Conservation (phyloP, 1,140 invertebrate genomes). For the Cotesia vestalis region DNA sequence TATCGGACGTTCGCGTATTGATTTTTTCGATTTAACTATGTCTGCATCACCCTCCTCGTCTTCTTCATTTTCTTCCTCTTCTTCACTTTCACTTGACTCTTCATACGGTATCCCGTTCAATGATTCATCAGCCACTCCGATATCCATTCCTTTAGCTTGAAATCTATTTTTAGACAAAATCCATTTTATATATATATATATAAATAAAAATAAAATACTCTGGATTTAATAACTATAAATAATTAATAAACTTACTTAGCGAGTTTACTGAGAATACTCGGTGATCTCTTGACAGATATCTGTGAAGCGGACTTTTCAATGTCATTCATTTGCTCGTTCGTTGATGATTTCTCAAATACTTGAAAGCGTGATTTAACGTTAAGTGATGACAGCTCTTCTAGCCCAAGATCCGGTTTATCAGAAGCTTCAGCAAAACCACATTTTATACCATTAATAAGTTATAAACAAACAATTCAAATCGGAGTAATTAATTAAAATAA, state of each 20-base stretch:
- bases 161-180: constrained; percentile 66
- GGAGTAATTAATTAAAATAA: neutral
- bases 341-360: constrained; percentile 77
- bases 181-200: neutral
- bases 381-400: constrained; percentile 82
- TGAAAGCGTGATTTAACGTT: constrained; percentile 89
- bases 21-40: constrained; percentile 67
- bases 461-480: constrained; percentile 5
- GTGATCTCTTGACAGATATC: constrained; percentile 76
- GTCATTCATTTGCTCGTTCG: constrained; percentile 62
- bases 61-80: constrained; percentile 69
- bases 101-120: constrained; percentile 75
- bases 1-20: constrained; percentile 75
- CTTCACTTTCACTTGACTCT: constrained; percentile 73
- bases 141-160: constrained; percentile 82
- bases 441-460: neutral
- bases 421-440: constrained; percentile 70
- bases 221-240: constrained; percentile 15
- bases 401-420: constrained; percentile 87
- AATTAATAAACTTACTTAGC: constrained; percentile 72
- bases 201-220: constrained; percentile 16
- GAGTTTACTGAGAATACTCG: constrained; percentile 81
- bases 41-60: constrained; percentile 64
- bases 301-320: constrained; percentile 70
- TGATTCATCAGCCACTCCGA: constrained; percentile 78